Base-by-base conservation (phyloP, 2,797 vertebrate genomes). In the Urophycis tenuis region DNA sequence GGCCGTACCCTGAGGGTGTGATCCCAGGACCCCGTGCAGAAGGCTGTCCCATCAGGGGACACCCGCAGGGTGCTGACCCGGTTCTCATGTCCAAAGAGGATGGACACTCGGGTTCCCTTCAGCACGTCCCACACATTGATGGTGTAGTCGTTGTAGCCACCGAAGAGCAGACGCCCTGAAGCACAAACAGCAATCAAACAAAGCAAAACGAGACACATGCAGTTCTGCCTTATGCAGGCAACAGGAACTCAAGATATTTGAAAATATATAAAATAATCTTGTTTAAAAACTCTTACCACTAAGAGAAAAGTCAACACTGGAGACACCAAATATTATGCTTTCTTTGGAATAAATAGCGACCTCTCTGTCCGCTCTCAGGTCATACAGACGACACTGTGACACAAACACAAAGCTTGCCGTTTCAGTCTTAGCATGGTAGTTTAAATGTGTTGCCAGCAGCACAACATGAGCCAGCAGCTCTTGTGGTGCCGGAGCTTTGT, bases 61-160 rank as follows among this genome's bases (percentile, higher is more conserved):
- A 99, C 95, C 0, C 97, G 93, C 79, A 99, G 91, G 0, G 97
- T 97, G 78, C 98, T 98, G 81, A 99, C 97, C 0, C 98, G 95
- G 86, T 99, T 99, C 83, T 99, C 98, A 0, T 99, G 98, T 30
- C 98, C 98, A 75, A 99, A 99, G 76, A 99, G 90, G 77, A 99
- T 98, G 78, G 98, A 96, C 33, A 98, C 97, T 0, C 97, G 93
- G 5, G 95, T 94, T 12, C 97, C 98, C 88, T 99, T 99, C 80
- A 99, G 93, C 78, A 99, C 98, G 29, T 99, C 98, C 97, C 98
- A 99, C 71, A 99, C 96, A 0, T 99, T 99, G 84, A 99, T 99
- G 84, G 98, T 99, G 87, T 99, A 99, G 88, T 99, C 98, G 0
- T 99, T 99, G 84, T 99, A 99, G 64, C 98, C 98, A 0, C 94